Base-by-base conservation (phyloP, 2,113 vertebrate genomes). In the Lathamus discolor region DNA sequence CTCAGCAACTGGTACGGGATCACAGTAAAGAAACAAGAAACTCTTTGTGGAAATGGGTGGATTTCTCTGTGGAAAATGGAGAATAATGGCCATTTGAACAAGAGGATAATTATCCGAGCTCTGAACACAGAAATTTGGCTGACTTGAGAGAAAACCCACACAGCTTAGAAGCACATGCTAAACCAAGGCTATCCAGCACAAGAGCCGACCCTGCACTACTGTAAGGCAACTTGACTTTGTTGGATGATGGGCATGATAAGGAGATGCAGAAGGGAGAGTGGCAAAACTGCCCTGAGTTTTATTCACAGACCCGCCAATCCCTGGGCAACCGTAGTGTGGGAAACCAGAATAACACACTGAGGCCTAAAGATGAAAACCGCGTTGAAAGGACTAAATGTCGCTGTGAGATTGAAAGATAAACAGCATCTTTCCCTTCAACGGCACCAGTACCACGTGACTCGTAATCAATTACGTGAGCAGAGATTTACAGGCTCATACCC, bases 381-480 rank as follows among this genome's bases (percentile, higher is more conserved):
- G 62, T 62, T 94, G 74, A 93, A 94, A 95, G 76, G 37, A 83
- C 66, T 66, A 94, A 62, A 86, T 68, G 43, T 68, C 92, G 76
- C 19, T 73, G 44, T 22, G 78, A 87, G 90, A 86, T 52, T 64
- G 81, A 82, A 86, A 93, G 66, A 85, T 68, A 79, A 96, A 91
- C 35, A 75, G 63, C 61, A 84, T 89, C 66, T 44, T 89, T 86
- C 52, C 48, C 51, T 95, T 89, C 81, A 63, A 44, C 7, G 6
- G 77, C 68, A 88, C 39, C 48, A 35, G 23, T 43, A 79, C 55
- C 37, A 52, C 7, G 18, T 80, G 93, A 92, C 33, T 83, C 35
- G 29, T 57, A 89, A 93, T 62, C 93, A 92, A 93, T 82, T 76
- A 82, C 3, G 91, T 95, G 93, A 95, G 92, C 93, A 93, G 33